phyloP scores from a whole-genome alignment of 2,888 invertebrate species.

The Stratiomys singularior region DNA sequence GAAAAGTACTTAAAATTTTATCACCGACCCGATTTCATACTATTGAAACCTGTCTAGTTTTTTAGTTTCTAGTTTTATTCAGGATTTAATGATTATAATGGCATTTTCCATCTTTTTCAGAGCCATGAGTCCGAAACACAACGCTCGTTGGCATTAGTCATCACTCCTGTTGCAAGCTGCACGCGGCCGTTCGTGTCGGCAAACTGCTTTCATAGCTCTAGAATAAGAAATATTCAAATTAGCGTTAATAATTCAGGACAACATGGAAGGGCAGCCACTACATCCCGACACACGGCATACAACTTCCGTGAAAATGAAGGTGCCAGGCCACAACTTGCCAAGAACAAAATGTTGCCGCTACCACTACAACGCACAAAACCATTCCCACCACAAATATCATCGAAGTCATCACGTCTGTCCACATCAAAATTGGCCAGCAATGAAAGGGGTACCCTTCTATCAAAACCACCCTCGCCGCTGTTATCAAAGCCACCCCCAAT shows the following conservation, averaged over 20 bases:
- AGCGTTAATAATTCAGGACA: conserved; percentile 31
- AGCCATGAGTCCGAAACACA: neutral
- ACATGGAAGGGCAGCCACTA: conserved; percentile 30
- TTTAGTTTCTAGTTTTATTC: too few species aligned
- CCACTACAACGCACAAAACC: conserved; percentile 2
- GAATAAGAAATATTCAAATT: conserved; percentile 47
- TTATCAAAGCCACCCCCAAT: neutral
- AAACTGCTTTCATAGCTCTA: conserved; percentile 24
- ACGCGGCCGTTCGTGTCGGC: neutral
- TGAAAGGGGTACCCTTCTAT: conserved; percentile 13
- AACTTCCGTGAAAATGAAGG: conserved; percentile 53
- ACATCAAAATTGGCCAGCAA: neutral
- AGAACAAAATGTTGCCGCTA: neutral
- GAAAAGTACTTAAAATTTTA: too few species aligned
- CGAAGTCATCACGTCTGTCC: conserved; percentile 14
- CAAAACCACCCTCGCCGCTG: neutral
- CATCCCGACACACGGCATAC: conserved; percentile 49
- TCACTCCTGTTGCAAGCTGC: neutral
- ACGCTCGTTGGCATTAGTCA: conserved; percentile 18
- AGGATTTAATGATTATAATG: too few species aligned
- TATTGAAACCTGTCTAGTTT: too few species aligned
- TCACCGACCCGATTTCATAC: too few species aligned
- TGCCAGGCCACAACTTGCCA: neutral
- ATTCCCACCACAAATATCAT: conserved; percentile 41
- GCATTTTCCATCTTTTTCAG: conserved; percentile 13